Base-by-base conservation (phyloP, 2,113 vertebrate genomes). In the Meriones unguiculatus region DNA sequence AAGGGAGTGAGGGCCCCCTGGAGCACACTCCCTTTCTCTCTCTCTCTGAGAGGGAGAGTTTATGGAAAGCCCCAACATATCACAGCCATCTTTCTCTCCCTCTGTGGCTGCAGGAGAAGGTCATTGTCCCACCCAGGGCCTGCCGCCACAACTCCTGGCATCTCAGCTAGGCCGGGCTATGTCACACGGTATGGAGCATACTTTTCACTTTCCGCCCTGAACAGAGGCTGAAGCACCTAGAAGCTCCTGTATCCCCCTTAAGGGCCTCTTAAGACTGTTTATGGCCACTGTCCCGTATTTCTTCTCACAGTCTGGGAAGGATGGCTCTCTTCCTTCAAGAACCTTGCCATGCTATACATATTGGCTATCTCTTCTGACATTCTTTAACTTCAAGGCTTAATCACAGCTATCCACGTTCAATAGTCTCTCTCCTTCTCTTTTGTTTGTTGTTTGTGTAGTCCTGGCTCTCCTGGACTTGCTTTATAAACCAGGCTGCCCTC, bases 1-100 rank as follows among this genome's bases (percentile, higher is more conserved):
- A 84, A 25, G 41, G n/a, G 13, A 1, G 9, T 57, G 22, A 15
- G 14, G 13, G 2, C 12, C 35, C 4, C 7, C 22, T 12, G 1
- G 38, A 59, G 22, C 59, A 24, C 22, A 11, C 54, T 82, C 5
- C 13, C 5, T 57, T 57, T 15, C 11, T 12, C 57, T 15, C 57
- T 57, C 57, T 62, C 35, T 82, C 7, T 13, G 35, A 24, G 57
- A 38, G 2, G 28, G 35, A 59, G 35, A 62, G 13, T 14, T 82
- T n/a, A 82, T 62, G 65, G 4, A 24, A 46, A 41, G 62, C 2
- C 4, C 17, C 32, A 17, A 5, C 14, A 17, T 35, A 10, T 50
- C 32, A 2, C 11, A 8, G 28, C 10, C 18, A 12, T 65, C 18
- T 28, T 35, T 67, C 30, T 22, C 62, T 86, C 84, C 28, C 9